These are phyloP conservation scores for Abramis brama DNA, from an alignment of 2,113 vertebrate genomes.

Conservation along the genomic window DNA sequence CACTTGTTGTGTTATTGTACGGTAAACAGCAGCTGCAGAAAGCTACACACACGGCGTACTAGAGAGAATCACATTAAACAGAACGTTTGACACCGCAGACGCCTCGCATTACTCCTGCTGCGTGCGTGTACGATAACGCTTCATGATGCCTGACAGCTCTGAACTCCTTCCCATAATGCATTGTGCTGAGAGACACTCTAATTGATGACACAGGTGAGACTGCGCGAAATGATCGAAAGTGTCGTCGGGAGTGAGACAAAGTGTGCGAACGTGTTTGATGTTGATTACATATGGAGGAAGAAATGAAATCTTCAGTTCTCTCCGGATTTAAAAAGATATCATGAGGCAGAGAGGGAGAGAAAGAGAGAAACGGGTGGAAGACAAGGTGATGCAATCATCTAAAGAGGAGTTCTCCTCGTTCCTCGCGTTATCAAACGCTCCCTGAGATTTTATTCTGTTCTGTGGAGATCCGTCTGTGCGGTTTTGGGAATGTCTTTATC, in stretches of 20 bases:
- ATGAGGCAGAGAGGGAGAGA: slow-evolving; percentile 2
- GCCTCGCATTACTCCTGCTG: slow-evolving; percentile 32
- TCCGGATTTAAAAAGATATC: slow-evolving; percentile 11
- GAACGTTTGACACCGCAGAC: slow-evolving; percentile 45
- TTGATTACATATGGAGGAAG: slow-evolving; percentile 38
- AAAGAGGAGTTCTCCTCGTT: slow-evolving; percentile 33
- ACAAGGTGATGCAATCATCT: slow-evolving; percentile 56
- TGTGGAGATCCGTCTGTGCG: slow-evolving; percentile 28
- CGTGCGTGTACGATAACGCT: slow-evolving; percentile 28
- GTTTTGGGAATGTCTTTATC: slow-evolving; percentile 24
- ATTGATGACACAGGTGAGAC: slow-evolving; percentile 50
- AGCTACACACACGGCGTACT: slow-evolving; percentile 29
- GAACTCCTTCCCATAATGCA: slow-evolving; percentile 38
- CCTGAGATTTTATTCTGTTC: slow-evolving; percentile 28
- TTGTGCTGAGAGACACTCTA: slow-evolving; percentile 48
- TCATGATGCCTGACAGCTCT: slow-evolving; percentile 48
- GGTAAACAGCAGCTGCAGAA: slow-evolving; percentile 51
- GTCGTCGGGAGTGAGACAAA: slow-evolving; percentile 19
- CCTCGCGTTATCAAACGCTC: slow-evolving; percentile 57
- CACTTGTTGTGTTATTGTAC: slow-evolving; percentile 52
- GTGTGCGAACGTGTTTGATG: slow-evolving; percentile 28
- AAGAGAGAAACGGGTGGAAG: slow-evolving; percentile 22
- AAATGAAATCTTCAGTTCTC: slow-evolving; percentile 42
- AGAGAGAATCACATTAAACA: slow-evolving; percentile 47
- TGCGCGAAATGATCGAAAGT: slow-evolving; percentile 22